phyloP scores from a whole-genome alignment of 2,888 invertebrate genomes.

The Nemapogon koenigi region DNA sequence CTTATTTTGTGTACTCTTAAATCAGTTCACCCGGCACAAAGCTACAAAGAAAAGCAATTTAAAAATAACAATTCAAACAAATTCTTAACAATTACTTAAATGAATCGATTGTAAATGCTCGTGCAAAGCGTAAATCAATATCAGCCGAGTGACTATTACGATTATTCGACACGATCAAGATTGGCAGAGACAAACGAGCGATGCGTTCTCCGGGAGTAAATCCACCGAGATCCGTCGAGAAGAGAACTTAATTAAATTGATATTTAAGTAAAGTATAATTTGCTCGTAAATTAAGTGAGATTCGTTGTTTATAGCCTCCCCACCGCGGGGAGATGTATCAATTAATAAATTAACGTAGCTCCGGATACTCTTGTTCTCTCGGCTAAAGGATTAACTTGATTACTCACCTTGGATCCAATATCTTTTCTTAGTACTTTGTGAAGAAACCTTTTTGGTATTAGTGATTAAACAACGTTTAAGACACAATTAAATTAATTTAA shows the following conservation, averaged over 20 bases:
- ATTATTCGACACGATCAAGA: conserved; percentile 19
- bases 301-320: conserved; percentile 56
- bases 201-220: conserved; percentile 26
- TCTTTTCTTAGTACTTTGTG: no score
- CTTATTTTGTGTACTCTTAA: no score
- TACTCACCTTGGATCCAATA: conserved; percentile 24
- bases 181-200: conserved; percentile 49
- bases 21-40: no score
- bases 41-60: no score
- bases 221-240: conserved; percentile 43
- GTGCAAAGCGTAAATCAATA: no score
- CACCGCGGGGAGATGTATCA: conserved; percentile 42
- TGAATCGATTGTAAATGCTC: no score
- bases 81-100: no score
- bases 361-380: conserved; percentile 44
- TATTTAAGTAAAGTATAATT: conserved; percentile 65
- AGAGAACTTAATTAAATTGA: conserved; percentile 63
- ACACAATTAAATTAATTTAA: no score
- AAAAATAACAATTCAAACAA: no score
- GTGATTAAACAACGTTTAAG: no score
- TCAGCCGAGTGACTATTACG: no score
- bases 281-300: conserved; percentile 62
- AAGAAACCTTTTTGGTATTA: no score
- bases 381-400: conserved; percentile 49
- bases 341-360: conserved; percentile 62